Percentiles rank a stretch among this genome's conserved stretches.
Evolutionary conservation across 1,140 invertebrate species (phyloP).

Genomic region (Achatina immaculata): DNA sequence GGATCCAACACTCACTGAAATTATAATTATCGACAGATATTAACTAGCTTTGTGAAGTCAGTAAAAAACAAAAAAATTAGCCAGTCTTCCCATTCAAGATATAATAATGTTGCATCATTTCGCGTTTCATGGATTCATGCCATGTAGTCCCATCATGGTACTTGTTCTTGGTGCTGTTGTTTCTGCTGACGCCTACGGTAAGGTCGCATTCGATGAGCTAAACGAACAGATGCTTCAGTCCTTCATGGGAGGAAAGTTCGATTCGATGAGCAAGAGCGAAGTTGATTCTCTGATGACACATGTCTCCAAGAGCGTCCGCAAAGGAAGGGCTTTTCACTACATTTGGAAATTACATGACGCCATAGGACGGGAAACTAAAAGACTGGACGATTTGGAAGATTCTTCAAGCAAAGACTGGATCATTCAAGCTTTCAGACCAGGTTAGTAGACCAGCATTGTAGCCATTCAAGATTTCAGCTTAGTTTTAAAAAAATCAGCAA

Average conservation of each 20-base stretch:
- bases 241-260: neutral
- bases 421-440: slow-evolving; percentile 1
- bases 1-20: too few species aligned
- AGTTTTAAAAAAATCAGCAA: too few species aligned
- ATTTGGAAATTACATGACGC: neutral
- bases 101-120: neutral
- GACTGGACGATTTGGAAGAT: neutral
- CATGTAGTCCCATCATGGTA: neutral
- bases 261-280: neutral
- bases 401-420: neutral
- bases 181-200: neutral
- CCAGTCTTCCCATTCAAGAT: neutral
- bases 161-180: neutral
- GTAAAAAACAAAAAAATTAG: too few species aligned
- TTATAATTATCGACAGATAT: too few species aligned
- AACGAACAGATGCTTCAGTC: neutral
- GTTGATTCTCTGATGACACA: neutral
- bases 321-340: neutral
- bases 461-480: too few species aligned
- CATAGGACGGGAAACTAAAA: neutral
- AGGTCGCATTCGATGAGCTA: too few species aligned
- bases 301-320: neutral
- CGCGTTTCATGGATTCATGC: neutral
- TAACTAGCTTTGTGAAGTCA: too few species aligned
- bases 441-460: too few species aligned